Conservation (phyloP, 2,113 vertebrate species). For the Anhinga anhinga region DNA sequence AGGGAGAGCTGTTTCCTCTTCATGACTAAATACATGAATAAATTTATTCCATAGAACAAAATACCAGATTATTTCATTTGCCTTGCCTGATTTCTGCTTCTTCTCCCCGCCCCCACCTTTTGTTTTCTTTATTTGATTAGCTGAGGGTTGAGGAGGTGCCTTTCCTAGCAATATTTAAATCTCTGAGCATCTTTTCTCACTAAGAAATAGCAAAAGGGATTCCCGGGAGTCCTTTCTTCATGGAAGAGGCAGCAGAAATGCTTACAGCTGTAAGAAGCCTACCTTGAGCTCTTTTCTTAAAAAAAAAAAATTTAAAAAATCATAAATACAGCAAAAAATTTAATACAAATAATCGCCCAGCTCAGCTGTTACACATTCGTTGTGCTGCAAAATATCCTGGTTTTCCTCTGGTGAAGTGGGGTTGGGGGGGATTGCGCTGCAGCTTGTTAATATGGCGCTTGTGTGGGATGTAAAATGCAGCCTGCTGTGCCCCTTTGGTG, state of each 20-base stretch:
- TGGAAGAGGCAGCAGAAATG: background rate
- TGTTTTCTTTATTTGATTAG: background rate
- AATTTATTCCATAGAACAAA: conserved; percentile 38
- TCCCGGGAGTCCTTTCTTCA: background rate
- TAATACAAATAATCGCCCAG: background rate
- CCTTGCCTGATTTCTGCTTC: background rate
- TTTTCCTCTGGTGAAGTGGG: background rate
- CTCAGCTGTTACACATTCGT: background rate
- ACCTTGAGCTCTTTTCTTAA: background rate
- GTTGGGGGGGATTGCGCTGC: background rate
- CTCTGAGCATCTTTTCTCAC: background rate
- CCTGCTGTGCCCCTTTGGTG: background rate
- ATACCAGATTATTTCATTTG: background rate
- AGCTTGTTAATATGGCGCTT: fast-evolving
- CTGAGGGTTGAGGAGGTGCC: background rate
- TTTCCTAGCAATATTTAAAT: background rate
- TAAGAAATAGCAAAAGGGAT: background rate
- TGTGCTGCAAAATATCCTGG: background rate
- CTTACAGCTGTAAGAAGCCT: background rate
- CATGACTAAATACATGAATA: conserved; percentile 51
- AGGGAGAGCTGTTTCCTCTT: conserved; percentile 41
- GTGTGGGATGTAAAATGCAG: background rate
- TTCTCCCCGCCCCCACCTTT: background rate
- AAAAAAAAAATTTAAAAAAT: background rate
- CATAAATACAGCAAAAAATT: background rate